Percentiles rank a stretch among this genome's conserved stretches.
Conservation (phyloP, 2,797 vertebrate species). For the Alcedo atthis region DNA sequence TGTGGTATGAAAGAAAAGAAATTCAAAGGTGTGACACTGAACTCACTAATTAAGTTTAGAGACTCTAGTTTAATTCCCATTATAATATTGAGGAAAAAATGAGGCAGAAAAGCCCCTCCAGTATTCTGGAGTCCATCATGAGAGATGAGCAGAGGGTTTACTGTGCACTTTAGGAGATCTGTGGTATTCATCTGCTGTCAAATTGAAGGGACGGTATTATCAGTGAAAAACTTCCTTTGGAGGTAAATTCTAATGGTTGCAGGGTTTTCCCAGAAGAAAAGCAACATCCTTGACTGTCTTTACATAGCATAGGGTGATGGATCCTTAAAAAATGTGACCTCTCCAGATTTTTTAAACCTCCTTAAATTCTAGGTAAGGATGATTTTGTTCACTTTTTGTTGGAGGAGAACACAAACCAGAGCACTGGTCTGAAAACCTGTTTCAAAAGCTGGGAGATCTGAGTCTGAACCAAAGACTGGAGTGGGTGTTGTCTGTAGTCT, state of each 20-base stretch:
- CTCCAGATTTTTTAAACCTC: not conserved
- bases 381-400: not conserved
- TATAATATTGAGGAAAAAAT: not conserved
- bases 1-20: not conserved
- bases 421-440: not conserved
- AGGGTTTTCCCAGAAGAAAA: not conserved
- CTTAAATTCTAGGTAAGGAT: not conserved
- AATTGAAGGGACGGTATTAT: not conserved
- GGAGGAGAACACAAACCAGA: not conserved
- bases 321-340: not conserved
- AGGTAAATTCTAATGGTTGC: not conserved
- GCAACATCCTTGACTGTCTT: not conserved
- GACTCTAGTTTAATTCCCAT: not conserved
- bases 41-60: not conserved
- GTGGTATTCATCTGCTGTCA: not conserved
- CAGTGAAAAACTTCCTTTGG: not conserved
- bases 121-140: accelerated
- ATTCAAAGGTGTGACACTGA: not conserved
- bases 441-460: not conserved
- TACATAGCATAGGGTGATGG: not conserved
- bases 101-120: not conserved
- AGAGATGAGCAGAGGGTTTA: not conserved
- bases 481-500: not conserved
- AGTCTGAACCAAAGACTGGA: not conserved
- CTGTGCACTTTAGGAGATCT: not conserved